Evolutionary conservation across 2,888 invertebrate genomes (phyloP).

Genomic region (Siphlonurus alternatus): DNA sequence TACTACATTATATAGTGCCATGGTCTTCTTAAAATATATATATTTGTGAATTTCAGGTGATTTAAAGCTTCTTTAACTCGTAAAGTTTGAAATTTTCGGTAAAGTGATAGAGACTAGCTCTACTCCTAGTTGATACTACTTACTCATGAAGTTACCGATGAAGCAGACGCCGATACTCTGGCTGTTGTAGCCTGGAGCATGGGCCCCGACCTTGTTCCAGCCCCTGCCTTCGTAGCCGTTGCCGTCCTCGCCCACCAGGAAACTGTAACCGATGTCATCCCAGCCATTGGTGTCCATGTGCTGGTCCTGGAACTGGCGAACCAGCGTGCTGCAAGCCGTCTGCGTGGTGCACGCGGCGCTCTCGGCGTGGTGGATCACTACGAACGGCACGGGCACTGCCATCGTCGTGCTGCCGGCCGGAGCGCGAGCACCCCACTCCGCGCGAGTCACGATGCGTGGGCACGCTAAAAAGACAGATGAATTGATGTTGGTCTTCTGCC

Average conservation of each 20-base stretch:
- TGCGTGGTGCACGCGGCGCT: slow-evolving; percentile 38
- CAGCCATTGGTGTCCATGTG: slow-evolving; percentile 48
- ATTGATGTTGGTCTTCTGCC: neutral
- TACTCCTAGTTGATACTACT: too few species aligned
- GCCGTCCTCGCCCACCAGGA: slow-evolving; percentile 63
- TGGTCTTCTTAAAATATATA: too few species aligned
- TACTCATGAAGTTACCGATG: slow-evolving; percentile 43
- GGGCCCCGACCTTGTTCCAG: slow-evolving; percentile 56
- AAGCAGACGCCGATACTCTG: slow-evolving; percentile 52
- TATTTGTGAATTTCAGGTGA: too few species aligned
- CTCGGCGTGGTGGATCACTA: slow-evolving; percentile 37
- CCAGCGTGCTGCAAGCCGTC: slow-evolving; percentile 26
- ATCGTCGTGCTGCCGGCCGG: slow-evolving; percentile 10
- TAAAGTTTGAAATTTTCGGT: neutral
- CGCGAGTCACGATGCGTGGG: slow-evolving; percentile 36
- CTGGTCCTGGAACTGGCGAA: slow-evolving; percentile 44
- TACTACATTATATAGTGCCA: too few species aligned
- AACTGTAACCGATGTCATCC: slow-evolving; percentile 60
- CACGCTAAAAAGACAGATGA: slow-evolving; percentile 21
- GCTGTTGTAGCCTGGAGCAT: slow-evolving; percentile 45
- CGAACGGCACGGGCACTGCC: slow-evolving; percentile 18
- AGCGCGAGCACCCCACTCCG: slow-evolving; percentile 42
- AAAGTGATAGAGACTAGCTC: too few species aligned
- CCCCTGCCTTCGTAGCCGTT: slow-evolving; percentile 54
- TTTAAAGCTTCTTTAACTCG: neutral